Evolutionary conservation across 1,140 invertebrate species (phyloP), one percentile per base, ranked within the genome.

Genomic region (Bombus balteatus): DNA sequence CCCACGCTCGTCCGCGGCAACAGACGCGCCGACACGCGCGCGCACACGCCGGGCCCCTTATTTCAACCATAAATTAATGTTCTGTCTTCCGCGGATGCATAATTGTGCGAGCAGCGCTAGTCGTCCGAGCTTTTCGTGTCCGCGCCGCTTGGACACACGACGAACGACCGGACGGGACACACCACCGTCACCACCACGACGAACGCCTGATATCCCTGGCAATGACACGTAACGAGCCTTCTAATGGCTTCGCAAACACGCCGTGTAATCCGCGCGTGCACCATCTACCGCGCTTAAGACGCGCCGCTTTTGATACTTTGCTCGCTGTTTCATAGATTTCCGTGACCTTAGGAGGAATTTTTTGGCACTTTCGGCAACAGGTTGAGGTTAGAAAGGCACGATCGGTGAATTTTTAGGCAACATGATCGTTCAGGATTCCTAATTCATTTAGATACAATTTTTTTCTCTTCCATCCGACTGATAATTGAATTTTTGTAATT

Each of bases 51-150:
- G 92, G 92, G 90, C 93, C 94, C 94, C 94, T 94, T 94, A 94
- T 94, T 95, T 94, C 92, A 93, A 90, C 93, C 90, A 94, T 95
- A 95, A 95, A 94, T 94, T 94, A 94, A 94, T 94, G 94, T 93
- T 93, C 91, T 91, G 93, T 94, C 94, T 93, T 93, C 92, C 88
- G 91, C 90, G 92, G 93, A 94, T 93, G 94, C 92, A 94, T 94
- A 94, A 94, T 94, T 94, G 94, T 93, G 91, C 93, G 92, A 84
- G 88, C 89, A 81, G 75, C 88, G 79, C 71, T 78, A 39, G 37
- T 66, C 88, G 75, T 32, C 47, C 78, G 66, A 47, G 78, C 83
- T 81, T 80, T 79, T 66, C 88, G 82, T 87, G 79, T 88, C 79
- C 83, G 70, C 80, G 76, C 68, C 68, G 79, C 75, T 53, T 87